Evolutionary conservation across 2,888 invertebrate genomes (phyloP), one percentile per base, ranked within the genome.

Genomic region (Geotrupes spiniger): DNA sequence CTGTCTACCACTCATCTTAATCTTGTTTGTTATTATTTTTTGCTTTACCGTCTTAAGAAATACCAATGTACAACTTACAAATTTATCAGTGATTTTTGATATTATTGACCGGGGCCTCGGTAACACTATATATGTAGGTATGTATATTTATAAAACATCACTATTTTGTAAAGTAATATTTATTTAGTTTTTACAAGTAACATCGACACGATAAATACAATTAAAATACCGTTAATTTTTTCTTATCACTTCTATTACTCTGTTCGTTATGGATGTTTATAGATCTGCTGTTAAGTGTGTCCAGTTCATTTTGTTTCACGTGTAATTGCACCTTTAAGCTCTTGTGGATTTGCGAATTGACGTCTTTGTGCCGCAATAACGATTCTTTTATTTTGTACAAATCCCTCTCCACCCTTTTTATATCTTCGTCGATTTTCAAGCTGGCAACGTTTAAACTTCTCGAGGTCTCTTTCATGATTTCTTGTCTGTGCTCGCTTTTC

Each of bases 141-240:
- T n/a, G n/a, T n/a, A n/a, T n/a, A n/a, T n/a, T n/a, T n/a, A n/a
- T n/a, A n/a, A n/a, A n/a, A n/a, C n/a, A n/a, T n/a, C n/a, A n/a
- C n/a, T n/a, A n/a, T n/a, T n/a, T n/a, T n/a, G n/a, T n/a, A n/a
- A n/a, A n/a, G n/a, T n/a, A n/a, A n/a, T n/a, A n/a, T n/a, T n/a
- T n/a, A n/a, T n/a, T n/a, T n/a, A n/a, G n/a, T n/a, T n/a, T n/a
- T n/a, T n/a, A n/a, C n/a, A n/a, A n/a, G n/a, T n/a, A n/a, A n/a
- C n/a, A n/a, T n/a, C n/a, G n/a, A n/a, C n/a, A n/a, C n/a, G n/a
- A n/a, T n/a, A n/a, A n/a, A n/a, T n/a, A n/a, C 9, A 42, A 43
- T 75, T 78, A 90, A 78, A 91, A 91, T 58, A 87, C 76, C 36
- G 84, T 81, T 73, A 90, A 76, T 73, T 89, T 89, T 59, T 83